These are phyloP conservation scores for Zaprionus ornatus DNA, from an alignment of 1,140 invertebrate species.

Conservation along the genomic window DNA sequence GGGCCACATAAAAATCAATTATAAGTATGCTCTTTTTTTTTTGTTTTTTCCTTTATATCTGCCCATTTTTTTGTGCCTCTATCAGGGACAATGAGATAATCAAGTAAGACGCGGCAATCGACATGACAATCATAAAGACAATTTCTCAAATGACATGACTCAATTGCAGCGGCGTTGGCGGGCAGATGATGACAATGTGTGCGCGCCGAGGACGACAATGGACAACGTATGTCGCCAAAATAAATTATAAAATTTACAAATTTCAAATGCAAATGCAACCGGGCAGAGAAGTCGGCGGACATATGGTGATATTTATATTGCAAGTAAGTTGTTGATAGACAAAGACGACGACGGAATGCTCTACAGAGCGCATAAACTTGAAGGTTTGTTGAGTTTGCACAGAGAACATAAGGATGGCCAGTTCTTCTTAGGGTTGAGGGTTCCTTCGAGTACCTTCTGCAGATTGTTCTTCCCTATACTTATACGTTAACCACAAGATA, in stretches of 20 bases:
- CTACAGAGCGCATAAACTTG: background rate
- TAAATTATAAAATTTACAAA: slow-evolving; percentile 20
- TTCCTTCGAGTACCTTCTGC: background rate
- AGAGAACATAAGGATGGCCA: background rate
- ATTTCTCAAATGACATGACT: slow-evolving; percentile 66
- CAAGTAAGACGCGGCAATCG: slow-evolving; percentile 21
- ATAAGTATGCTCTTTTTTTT: slow-evolving; percentile 41
- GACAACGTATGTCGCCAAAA: slow-evolving; percentile 54
- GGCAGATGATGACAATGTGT: slow-evolving; percentile 19
- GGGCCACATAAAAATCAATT: slow-evolving; percentile 74
- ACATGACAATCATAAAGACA: slow-evolving; percentile 53
- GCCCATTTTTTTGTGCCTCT: background rate
- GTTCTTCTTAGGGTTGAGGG: background rate
- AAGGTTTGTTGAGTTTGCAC: background rate
- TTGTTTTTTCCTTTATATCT: slow-evolving; percentile 8
- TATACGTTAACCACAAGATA: too few species aligned
- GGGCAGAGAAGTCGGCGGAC: slow-evolving; percentile 37
- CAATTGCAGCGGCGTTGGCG: slow-evolving; percentile 33
- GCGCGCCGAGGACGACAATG: slow-evolving; percentile 28
- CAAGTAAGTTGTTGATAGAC: background rate
- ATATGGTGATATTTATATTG: slow-evolving; percentile 66
- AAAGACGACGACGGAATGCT: background rate
- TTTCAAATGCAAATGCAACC: slow-evolving; percentile 35
- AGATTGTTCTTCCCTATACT: too few species aligned
- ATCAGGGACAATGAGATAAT: slow-evolving; percentile 48